These are phyloP conservation scores for Axis porcinus DNA, from an alignment of 2,113 vertebrate species.

Conservation along the genomic window DNA sequence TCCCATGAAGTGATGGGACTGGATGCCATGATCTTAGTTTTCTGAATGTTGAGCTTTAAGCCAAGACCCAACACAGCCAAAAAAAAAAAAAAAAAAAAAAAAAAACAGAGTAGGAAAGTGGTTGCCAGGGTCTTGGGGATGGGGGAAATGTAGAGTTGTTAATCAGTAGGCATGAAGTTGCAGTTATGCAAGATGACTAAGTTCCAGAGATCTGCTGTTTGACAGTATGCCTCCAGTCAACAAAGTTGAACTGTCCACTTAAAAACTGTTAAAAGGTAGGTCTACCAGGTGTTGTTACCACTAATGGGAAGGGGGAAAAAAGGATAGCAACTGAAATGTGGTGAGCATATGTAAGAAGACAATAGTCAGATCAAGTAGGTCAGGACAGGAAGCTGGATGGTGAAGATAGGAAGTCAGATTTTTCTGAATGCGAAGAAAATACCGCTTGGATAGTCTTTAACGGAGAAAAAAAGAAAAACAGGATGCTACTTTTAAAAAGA, in stretches of 20 bases:
- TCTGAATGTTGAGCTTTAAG: no score
- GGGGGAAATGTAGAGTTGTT: background rate
- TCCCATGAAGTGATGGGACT: no score
- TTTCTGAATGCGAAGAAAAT: background rate
- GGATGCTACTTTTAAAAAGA: background rate
- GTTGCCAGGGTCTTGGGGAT: background rate
- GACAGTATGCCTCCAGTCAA: background rate
- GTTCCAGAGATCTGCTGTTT: background rate
- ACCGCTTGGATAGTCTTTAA: background rate
- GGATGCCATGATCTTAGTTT: no score
- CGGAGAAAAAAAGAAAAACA: background rate
- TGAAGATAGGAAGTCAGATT: background rate
- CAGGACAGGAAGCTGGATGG: background rate
- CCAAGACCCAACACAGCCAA: no score
- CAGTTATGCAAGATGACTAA: background rate
- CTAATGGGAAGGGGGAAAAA: background rate
- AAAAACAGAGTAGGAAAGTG: background rate
- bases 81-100: no score
- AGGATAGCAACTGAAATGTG: background rate
- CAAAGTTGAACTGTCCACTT: background rate
- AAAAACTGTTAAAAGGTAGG: background rate
- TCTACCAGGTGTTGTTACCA: background rate
- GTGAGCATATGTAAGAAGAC: background rate
- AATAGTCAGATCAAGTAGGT: background rate
- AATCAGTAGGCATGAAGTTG: background rate